These are phyloP conservation scores for Axis porcinus DNA, from an alignment of 2,113 vertebrate species.

Conservation along the genomic window DNA sequence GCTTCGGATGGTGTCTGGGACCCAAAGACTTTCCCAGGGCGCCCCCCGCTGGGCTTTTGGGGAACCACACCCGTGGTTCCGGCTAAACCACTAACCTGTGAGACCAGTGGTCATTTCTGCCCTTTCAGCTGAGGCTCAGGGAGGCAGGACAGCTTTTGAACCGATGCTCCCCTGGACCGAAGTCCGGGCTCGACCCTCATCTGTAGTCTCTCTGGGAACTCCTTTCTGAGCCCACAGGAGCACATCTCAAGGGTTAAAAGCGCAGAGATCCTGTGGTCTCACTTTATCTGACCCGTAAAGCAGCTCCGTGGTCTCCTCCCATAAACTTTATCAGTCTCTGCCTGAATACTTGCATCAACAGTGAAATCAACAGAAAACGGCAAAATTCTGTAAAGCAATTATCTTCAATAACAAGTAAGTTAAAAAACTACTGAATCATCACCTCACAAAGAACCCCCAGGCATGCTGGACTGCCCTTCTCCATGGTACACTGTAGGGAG, in stretches of 20 bases:
- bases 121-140: neutral
- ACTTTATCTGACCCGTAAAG: neutral
- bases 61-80: neutral
- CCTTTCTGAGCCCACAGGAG: neutral
- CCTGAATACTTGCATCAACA: neutral
- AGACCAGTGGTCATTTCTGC: neutral
- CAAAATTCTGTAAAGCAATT: neutral
- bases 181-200: too few species aligned
- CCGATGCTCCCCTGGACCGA: neutral
- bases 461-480: neutral
- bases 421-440: neutral
- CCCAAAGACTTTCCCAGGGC: neutral
- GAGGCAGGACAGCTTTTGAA: neutral
- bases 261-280: neutral
- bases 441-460: neutral
- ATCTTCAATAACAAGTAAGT: neutral
- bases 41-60: neutral
- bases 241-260: neutral
- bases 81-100: neutral
- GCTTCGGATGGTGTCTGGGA: fast-evolving
- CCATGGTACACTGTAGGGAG: fast-evolving
- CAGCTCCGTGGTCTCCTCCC: neutral
- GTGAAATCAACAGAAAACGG: neutral
- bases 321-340: neutral
- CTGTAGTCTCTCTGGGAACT: neutral